Evolutionary conservation across 1,140 invertebrate genomes (phyloP), one percentile per base, ranked within the genome.

Genomic region (Augochlora pura): DNA sequence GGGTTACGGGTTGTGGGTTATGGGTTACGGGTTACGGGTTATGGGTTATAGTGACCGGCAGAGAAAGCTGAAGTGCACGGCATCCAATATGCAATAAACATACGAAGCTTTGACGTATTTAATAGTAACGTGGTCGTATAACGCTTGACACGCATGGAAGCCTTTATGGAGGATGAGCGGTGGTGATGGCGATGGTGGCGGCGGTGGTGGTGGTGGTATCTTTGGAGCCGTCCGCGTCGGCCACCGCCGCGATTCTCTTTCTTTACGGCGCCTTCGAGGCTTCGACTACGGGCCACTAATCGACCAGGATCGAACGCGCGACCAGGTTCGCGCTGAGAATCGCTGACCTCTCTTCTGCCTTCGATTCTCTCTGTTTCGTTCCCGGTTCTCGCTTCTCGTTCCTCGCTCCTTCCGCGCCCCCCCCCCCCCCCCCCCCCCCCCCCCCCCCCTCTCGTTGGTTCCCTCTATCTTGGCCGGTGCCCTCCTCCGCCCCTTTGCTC

Each of bases 21-120:
- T 32, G 87, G 84, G 85, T 88, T 88, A 88, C 87, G 88, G 86
- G 86, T 75, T 67, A 69, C 86, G 86, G 84, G 86, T 88, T 89
- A 88, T 86, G 87, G 86, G 86, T 77, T 71, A 63, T 46, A 71
- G 85, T 79, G 85, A 84, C 82, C 83, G 69, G 77, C 71, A 54
- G 81, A 84, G 84, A 72, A 84, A 88, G 78, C 82, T 87, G 85
- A 90, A 88, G 90, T 89, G 85, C 89, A 87, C 75, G 85, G 88
- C 88, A 91, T 91, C 91, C 91, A 92, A 92, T 92, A 91, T 91
- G 91, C 91, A 91, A 92, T 92, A 92, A 92, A 92, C 91, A 92
- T 92, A 90, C 91, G 88, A 84, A 75, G 85, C 80, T 91, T 91
- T 91, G 91, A 92, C 91, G 90, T 92, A 92, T 92, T 92, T 92